Conservation (phyloP, 2,113 vertebrate genomes). For the Emberiza fucata region DNA sequence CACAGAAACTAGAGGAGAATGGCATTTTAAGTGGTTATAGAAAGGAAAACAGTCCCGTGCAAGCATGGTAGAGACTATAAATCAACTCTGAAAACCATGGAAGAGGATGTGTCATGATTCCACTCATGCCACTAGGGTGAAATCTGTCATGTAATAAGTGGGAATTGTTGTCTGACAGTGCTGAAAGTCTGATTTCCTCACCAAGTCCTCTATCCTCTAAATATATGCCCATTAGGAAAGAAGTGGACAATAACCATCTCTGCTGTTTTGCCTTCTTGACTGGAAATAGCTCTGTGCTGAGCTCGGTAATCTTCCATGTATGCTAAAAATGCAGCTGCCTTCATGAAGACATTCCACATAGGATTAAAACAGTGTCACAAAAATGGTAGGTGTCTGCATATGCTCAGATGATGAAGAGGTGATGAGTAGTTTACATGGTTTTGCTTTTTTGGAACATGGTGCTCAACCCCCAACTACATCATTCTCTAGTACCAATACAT, state of each 20-base stretch:
- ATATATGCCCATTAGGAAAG: neutral
- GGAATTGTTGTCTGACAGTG: neutral
- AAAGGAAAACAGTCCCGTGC: neutral
- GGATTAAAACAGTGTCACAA: neutral
- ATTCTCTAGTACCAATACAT: neutral
- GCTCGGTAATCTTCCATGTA: neutral
- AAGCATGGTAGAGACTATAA: neutral
- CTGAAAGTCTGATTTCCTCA: neutral
- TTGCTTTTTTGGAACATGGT: neutral
- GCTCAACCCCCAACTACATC: neutral
- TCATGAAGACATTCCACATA: neutral
- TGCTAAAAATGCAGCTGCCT: neutral
- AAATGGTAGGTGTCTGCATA: slow-evolving; percentile 9
- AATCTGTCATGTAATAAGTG: neutral
- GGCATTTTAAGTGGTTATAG: neutral
- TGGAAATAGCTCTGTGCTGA: neutral
- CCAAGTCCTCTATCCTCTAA: neutral
- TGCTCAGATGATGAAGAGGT: neutral
- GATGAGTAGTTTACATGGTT: neutral
- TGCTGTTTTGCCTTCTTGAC: neutral
- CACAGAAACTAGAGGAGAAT: neutral
- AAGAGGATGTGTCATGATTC: neutral
- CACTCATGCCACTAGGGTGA: neutral
- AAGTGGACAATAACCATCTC: neutral
- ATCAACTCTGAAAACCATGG: neutral